A percentile compares a stretch with the other conserved stretches of the same genome.
phyloP scores from a whole-genome alignment of 2,888 invertebrate species.

The Drosophila quinaria region DNA sequence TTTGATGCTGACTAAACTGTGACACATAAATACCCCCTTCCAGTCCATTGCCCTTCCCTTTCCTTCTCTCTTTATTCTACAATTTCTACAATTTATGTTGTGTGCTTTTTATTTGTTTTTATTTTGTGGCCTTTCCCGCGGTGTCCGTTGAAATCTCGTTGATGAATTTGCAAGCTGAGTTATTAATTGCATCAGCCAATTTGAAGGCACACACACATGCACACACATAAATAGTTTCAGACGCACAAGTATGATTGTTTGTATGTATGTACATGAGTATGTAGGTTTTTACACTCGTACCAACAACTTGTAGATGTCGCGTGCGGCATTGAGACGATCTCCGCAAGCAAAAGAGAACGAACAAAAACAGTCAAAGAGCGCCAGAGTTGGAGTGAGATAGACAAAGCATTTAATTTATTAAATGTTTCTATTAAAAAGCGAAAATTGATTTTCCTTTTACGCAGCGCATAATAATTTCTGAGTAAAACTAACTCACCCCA shows the following conservation, averaged over 20 bases:
- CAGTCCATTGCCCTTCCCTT: too few species aligned
- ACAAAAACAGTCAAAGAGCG: not conserved
- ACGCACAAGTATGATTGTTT: not conserved
- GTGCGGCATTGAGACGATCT: conserved; percentile 45
- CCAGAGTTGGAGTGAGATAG: not conserved
- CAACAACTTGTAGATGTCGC: conserved; percentile 33
- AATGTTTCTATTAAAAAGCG: conserved; percentile 27
- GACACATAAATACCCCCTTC: conserved; percentile 7
- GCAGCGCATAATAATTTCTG: conserved; percentile 23
- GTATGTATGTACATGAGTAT: not conserved
- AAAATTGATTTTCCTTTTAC: conserved; percentile 38
- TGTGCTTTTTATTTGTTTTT: conserved; percentile 1
- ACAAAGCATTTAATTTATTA: not conserved
- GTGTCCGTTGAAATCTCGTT: conserved; percentile 25
- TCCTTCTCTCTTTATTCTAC: not conserved
- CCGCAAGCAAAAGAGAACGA: conserved; percentile 2
- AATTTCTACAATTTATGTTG: conserved; percentile 14
- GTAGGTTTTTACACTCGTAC: not conserved
- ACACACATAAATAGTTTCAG: conserved; percentile 10
- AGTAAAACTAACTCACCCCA: not conserved
- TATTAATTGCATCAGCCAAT: conserved; percentile 70
- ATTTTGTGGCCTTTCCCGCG: conserved; percentile 47
- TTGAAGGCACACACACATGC: conserved; percentile 24
- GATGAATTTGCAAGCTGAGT: conserved; percentile 58
- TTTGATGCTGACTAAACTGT: conserved; percentile 19